phyloP scores from a whole-genome alignment of 2,797 vertebrate genomes.

The Perdix hodgsoniae region DNA sequence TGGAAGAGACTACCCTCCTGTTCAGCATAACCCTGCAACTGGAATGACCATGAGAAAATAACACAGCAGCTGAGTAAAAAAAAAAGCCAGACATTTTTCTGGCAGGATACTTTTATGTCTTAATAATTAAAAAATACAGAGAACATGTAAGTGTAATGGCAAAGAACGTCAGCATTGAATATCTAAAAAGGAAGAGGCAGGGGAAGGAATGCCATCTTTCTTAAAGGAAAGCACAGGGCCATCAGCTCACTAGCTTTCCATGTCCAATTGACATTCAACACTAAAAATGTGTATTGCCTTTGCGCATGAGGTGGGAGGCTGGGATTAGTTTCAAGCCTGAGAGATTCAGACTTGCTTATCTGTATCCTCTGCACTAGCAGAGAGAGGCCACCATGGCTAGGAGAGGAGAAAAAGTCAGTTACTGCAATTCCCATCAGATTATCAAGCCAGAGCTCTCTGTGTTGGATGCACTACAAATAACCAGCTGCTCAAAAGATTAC shows the following conservation, averaged over 20 bases:
- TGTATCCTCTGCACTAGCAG: neutral
- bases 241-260: fast-evolving
- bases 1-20: neutral
- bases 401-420: neutral
- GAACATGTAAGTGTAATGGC: neutral
- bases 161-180: neutral
- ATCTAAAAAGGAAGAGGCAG: neutral
- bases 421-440: neutral
- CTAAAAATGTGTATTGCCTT: neutral
- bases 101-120: too few species aligned
- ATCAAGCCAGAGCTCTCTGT: neutral
- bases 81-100: neutral
- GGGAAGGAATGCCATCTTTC: neutral
- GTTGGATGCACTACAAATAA: neutral
- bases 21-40: neutral
- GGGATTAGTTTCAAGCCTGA: neutral
- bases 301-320: neutral
- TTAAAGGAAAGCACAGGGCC: fast-evolving
- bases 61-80: neutral
- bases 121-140: too few species aligned
- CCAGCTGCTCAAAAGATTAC: neutral
- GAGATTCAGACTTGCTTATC: neutral
- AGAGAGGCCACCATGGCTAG: neutral
- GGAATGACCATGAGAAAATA: neutral
- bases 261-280: fast-evolving